phyloP scores from a whole-genome alignment of 2,113 vertebrate species.

The Colaptes auratus region DNA sequence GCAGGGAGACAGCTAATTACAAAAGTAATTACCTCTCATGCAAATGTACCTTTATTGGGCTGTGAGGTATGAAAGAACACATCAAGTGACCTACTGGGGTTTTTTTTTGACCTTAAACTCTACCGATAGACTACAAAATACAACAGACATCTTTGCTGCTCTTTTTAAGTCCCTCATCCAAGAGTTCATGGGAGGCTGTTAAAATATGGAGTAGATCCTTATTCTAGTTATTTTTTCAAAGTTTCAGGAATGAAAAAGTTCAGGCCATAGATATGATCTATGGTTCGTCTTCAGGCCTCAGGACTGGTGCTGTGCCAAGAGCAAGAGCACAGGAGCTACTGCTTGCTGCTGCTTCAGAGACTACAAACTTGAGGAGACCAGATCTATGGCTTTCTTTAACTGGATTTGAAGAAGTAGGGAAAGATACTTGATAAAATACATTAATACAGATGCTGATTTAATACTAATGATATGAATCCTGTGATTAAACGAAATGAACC shows the following conservation, averaged over 20 bases:
- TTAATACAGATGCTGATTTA: background rate
- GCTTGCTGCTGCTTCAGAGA: background rate
- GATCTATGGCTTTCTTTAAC: background rate
- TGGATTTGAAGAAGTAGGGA: background rate
- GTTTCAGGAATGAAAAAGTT: background rate
- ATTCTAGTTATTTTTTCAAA: background rate
- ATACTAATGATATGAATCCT: background rate
- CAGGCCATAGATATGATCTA: background rate
- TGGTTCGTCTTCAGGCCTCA: background rate
- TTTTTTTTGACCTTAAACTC: background rate
- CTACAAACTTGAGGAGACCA: background rate
- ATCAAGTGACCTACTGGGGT: background rate
- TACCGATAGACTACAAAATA: background rate
- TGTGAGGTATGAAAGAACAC: background rate
- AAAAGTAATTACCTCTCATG: conserved; percentile 26
- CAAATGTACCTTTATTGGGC: conserved; percentile 11
- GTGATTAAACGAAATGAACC: background rate
- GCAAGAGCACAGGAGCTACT: background rate
- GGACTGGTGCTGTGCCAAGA: background rate
- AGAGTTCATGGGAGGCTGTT: background rate
- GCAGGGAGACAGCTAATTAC: conserved; percentile 1
- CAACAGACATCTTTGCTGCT: background rate
- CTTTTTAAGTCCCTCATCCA: background rate
- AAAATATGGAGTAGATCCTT: background rate
- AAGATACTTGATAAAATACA: background rate